phyloP scores from a whole-genome alignment of 2,888 invertebrate genomes.

The Drosophila sordidula region DNA sequence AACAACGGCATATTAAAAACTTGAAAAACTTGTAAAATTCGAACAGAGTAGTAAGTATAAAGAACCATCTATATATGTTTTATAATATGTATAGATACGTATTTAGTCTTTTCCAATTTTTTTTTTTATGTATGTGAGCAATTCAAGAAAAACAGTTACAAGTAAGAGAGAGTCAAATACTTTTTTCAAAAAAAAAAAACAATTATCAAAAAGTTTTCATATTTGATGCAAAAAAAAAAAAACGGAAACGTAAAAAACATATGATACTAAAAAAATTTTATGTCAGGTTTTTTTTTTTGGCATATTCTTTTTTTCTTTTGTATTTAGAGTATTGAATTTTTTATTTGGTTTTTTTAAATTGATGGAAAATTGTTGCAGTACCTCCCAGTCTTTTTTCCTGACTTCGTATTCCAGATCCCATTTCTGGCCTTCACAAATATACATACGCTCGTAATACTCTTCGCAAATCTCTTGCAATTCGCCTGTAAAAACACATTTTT shows the following conservation, averaged over 20 bases:
- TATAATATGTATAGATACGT: conserved; percentile 46
- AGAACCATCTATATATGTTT: conserved; percentile 52
- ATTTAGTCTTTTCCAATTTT: conserved; percentile 20
- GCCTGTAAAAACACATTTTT: conserved; percentile 82
- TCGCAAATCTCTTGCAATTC: conserved; percentile 96
- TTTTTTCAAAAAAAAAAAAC: conserved; percentile 34
- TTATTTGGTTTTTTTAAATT: conserved; percentile 58
- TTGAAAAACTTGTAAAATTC: conserved; percentile 35
- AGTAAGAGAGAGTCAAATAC: conserved; percentile 59
- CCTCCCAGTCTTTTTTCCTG: conserved; percentile 99
- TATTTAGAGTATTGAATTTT: conserved; percentile 60
- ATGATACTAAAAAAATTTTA: conserved; percentile 60
- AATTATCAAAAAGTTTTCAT: conserved; percentile 35
- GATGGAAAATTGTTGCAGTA: conserved; percentile 87
- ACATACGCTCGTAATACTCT: conserved; percentile 98
- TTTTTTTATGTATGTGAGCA: conserved; percentile 55
- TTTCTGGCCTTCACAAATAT: conserved; percentile 99
- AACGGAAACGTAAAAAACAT: conserved; percentile 57
- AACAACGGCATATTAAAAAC: conserved; percentile 52
- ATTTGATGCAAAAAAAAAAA: conserved; percentile 58
- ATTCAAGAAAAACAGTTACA: conserved; percentile 64
- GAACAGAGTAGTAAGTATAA: conserved; percentile 52
- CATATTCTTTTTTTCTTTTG: conserved; percentile 53
- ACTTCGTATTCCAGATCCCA: conserved; percentile 99
- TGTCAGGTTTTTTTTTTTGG: conserved; percentile 48